phyloP scores from a whole-genome alignment of 1,140 invertebrate genomes.

The Plectrocnemia conspersa region DNA sequence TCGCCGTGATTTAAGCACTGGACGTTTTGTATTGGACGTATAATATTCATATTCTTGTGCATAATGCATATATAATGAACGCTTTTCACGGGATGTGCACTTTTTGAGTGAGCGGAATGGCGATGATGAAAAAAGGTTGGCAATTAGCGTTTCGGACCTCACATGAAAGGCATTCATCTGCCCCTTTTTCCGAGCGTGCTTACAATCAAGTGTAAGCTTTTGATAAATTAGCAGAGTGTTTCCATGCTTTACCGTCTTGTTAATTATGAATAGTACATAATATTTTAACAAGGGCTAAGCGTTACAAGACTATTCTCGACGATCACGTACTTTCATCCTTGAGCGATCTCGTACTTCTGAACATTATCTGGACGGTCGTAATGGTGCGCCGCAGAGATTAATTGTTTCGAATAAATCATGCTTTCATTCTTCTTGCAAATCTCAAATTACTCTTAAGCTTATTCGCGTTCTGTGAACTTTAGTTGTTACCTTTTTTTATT shows the following conservation, averaged over 20 bases:
- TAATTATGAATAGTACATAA: conserved; percentile 31
- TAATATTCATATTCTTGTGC: too few species aligned
- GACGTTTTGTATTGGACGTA: too few species aligned
- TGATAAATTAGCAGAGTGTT: conserved; percentile 31
- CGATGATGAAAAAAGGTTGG: conserved; percentile 7
- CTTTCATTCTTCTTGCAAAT: conserved; percentile 22
- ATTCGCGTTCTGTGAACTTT: conserved; percentile 12
- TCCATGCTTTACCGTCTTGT: conserved; percentile 10
- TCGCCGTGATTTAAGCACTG: too few species aligned
- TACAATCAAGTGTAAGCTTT: conserved; percentile 12
- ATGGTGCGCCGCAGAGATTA: conserved; percentile 23
- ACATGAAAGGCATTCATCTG: conserved; percentile 18
- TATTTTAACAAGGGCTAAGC: conserved; percentile 5
- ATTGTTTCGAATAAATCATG: conserved; percentile 30
- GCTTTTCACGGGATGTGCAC: neutral
- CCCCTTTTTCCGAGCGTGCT: neutral
- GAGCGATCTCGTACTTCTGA: conserved; percentile 12
- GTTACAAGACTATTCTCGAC: conserved; percentile 26
- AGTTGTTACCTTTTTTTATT: too few species aligned
- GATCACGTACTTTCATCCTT: conserved; percentile 12
- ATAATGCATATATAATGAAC: conserved; percentile 3
- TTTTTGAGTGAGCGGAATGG: too few species aligned
- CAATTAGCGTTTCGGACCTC: conserved; percentile 18
- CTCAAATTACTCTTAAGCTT: conserved; percentile 12
- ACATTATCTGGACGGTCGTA: conserved; percentile 17